Evolutionary conservation across 2,797 vertebrate genomes (phyloP).

Genomic region (Acrossocheilus wenchowensis): DNA sequence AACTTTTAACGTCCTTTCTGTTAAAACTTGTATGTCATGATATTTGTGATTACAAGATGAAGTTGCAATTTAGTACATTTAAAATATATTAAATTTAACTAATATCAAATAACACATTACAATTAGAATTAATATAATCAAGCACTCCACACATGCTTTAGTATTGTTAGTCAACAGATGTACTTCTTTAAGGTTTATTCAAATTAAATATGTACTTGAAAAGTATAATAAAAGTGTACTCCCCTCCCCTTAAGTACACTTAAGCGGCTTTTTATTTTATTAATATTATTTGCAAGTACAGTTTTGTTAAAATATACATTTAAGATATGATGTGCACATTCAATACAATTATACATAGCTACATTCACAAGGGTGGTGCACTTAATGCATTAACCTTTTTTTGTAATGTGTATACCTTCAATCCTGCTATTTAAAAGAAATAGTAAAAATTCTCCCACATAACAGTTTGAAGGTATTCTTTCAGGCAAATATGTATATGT

Average conservation of each 20-base stretch:
- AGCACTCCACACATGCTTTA: not conserved
- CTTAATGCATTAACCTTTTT: not conserved
- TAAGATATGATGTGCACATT: not conserved
- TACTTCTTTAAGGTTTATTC: not conserved
- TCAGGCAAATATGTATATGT: not conserved
- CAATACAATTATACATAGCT: not conserved
- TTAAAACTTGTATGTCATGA: not conserved
- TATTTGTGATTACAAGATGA: not conserved
- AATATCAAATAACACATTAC: not conserved
- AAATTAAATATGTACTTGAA: not conserved
- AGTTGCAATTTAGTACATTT: not conserved
- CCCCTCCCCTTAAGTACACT: not conserved
- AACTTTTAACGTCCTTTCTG: not conserved
- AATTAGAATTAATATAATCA: not conserved
- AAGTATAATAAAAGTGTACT: too few species aligned
- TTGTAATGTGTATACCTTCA: not conserved
- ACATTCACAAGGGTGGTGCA: not conserved
- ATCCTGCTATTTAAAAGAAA: not conserved
- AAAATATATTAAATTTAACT: not conserved
- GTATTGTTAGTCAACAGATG: not conserved
- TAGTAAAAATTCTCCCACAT: not conserved
- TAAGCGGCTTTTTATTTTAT: not conserved
- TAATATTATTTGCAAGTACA: not conserved
- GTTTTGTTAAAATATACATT: not conserved
- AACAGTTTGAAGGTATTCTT: not conserved